Base-by-base conservation (phyloP, 2,113 vertebrate genomes). In the Hippopotamus amphibius region DNA sequence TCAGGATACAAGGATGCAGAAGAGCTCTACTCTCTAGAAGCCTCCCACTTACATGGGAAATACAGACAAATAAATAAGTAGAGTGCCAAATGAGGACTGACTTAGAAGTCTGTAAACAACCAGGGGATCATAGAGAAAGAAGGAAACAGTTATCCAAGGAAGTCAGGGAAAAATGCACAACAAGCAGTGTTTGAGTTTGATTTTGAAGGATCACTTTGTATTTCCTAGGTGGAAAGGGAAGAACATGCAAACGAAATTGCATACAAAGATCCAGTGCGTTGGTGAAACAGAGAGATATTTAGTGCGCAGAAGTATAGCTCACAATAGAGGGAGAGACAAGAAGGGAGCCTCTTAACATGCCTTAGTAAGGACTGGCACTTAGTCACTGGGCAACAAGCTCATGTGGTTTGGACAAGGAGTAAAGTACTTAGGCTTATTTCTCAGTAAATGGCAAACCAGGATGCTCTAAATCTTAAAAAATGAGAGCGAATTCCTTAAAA, bases 311-410 rank as follows among this genome's bases (percentile, higher is more conserved):
- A 74, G 7, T 14, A 14, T 0, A 33, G 46, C 33, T 48, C n/a
- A 11, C 0, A 12, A 8, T 22, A 10, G 41, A 26, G 26, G 6
- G 24, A 48, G 24, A 33, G 57, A 24, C 14, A 8, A 53, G 37
- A 8, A 69, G 8, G 3, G 16, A 24, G 37, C 4, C 22, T 41
- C 50, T 26, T 6, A 11, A 3, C 1, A 4, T 12, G 43, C 22
- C n/a, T 53, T 37, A 4, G 37, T 0, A 48, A 83, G 3, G 28
- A 41, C 30, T 8, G n/a, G 19, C 2, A 57, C 15, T 28, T 28
- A 43, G 30, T 57, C 41, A 37, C 11, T 48, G 53, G 66, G 66
- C 17, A 55, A 48, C 1, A 30, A 77, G 72, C 7, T 26, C n/a
- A 16, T 2, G 53, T 53, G 5, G 16, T 12, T 59, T 21, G 63